Base-by-base conservation (phyloP, 2,113 vertebrate genomes). In the Siniperca chuatsi region DNA sequence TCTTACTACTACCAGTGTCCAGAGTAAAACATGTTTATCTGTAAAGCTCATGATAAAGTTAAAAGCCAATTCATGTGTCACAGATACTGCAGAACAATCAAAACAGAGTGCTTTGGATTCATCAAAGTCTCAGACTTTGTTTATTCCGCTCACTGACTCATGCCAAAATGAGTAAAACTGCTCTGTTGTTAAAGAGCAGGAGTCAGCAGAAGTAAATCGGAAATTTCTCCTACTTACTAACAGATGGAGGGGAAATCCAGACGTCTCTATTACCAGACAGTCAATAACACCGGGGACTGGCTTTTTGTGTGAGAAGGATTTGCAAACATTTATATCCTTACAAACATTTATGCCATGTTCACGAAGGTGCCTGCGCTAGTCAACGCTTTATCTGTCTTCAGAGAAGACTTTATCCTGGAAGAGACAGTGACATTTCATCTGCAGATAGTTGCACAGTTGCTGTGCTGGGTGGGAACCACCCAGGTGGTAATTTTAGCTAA, bases 231-330 rank as follows among this genome's bases (percentile, higher is more conserved):
- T 42, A 65, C 89, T 61, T 62, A 13, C 65, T 55, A 89, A 81
- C 92, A 93, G 89, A 94, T 75, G 83, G 87, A 85, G 92, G 89
- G 86, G 85, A 93, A 92, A 89, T 84, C 92, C 91, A 90, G 85
- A 83, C 42, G 65, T 68, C 42, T 55, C 40, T 7, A 9, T 69
- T 25, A 69, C 76, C 61, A 77, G 78, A 73, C 18, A 61, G 67
- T 54, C 74, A 66, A 58, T 12, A 87, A 67, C 52, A 61, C 20
- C 8, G 4, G 44, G 18, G n/a, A 18, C 55, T 37, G 68, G 57
- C n/a, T 40, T 48, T 65, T 18, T 15, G 7, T 71, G 85, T 50
- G 16, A 75, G 15, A 37, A 23, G 37, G 16, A 73, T 70, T 78
- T 80, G 67, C 78, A 89, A 84, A 88, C 35, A 75, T 84, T 77